Base-by-base conservation (phyloP, 2,888 invertebrate genomes). In the Ectemnius lituratus region DNA sequence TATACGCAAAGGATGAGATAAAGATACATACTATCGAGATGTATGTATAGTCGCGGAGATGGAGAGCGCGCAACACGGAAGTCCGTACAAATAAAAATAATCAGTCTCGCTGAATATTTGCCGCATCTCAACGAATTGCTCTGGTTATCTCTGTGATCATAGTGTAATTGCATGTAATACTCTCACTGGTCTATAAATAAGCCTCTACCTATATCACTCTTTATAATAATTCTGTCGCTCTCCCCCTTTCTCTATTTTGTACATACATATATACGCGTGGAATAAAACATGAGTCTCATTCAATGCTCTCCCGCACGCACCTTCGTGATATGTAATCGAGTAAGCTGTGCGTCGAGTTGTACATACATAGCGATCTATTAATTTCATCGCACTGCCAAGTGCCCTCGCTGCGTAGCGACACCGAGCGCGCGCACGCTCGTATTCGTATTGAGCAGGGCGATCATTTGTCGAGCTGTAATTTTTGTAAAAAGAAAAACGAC, bases 61-160 rank as follows among this genome's bases (percentile, higher is more conserved):
- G 37, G 11, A 6, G 37, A 37, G 37, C 37, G 37, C 37, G 5
- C 37, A 11, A 6, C 37, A 37, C 37, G 37, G 37, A 37, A 37
- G 6, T 37, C 37, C 37, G 16, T 52, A 14, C 5, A 52, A 16
- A 16, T n/a, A 2, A 52, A 52, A 52, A 13, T 52, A 16, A 52
- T 52, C 16, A 11, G 8, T 37, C 2, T 76, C 65, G 66, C 67
- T 56, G 45, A 16, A 66, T 77, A 69, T 77, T 23, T 23, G 73
- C 64, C 66, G 69, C 77, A 46, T 77, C 49, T 69, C 37, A 46
- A 79, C 37, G 63, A 69, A 80, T 67, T 81, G 79, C 73, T 81
- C 81, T 81, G 75, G 63, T 81, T 81, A 76, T 70, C 67, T 79
- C 81, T 81, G 81, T 81, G 81, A 81, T 81, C 73, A 70, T 79